Evolutionary conservation across 2,113 vertebrate genomes (phyloP).

Genomic region (Perca fluviatilis): DNA sequence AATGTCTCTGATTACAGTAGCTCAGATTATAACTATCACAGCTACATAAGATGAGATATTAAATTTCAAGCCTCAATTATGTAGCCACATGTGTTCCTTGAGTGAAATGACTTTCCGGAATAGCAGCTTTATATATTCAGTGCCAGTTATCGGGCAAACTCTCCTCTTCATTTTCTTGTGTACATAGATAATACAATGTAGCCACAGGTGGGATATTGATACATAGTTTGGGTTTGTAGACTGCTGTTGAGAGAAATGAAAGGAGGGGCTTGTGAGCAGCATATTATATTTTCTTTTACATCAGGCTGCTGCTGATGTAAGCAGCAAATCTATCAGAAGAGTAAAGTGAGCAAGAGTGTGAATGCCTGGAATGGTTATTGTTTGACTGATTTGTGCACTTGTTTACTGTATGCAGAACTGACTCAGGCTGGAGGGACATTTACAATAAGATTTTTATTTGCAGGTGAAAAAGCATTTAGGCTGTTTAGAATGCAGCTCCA

Average conservation of each 20-base stretch:
- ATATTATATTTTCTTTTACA: neutral
- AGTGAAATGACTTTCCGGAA: neutral
- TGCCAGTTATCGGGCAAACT: neutral
- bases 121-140: neutral
- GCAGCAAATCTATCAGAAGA: neutral
- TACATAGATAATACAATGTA: constrained; percentile 6
- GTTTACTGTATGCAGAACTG: constrained; percentile 16
- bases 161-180: neutral
- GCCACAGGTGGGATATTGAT: constrained; percentile 1
- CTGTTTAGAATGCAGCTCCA: constrained; percentile 74
- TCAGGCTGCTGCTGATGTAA: neutral
- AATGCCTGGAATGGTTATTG: neutral
- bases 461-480: constrained; percentile 62
- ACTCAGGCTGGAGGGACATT: constrained; percentile 1
- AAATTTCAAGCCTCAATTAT: neutral
- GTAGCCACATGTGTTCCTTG: neutral
- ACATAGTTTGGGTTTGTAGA: neutral
- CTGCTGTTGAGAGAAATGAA: neutral
- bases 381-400: constrained; percentile 3
- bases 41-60: neutral
- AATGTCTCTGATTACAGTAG: neutral
- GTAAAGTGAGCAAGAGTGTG: neutral
- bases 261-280: neutral
- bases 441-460: constrained; percentile 53
- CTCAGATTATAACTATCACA: neutral